Conservation (phyloP, 2,113 vertebrate genomes). For the Pholis gunnellus region DNA sequence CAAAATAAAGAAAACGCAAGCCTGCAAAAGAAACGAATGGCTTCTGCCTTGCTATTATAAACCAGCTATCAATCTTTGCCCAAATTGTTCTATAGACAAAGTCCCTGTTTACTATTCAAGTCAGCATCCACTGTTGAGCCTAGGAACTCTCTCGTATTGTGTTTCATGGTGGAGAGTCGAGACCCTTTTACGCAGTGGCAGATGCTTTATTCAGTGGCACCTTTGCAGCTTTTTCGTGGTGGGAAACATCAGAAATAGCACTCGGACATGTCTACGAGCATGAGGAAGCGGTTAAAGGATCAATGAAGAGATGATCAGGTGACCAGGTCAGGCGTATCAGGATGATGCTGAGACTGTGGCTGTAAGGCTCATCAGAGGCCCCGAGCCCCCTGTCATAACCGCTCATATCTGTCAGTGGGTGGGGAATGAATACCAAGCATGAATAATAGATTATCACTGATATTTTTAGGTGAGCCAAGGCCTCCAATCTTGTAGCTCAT, state of each 20-base stretch:
- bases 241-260: constrained; percentile 82
- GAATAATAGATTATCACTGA: constrained; percentile 91
- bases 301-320: constrained; percentile 87
- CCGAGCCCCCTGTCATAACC: constrained; percentile 85
- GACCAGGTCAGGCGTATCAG: constrained; percentile 77
- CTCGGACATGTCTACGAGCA: constrained; percentile 85
- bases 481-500: constrained; percentile 85
- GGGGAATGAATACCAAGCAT: constrained; percentile 85
- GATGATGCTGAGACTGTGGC: constrained; percentile 58
- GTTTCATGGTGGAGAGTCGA: constrained; percentile 68
- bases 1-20: constrained; percentile 59
- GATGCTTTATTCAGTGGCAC: constrained; percentile 76
- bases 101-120: constrained; percentile 72
- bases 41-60: constrained; percentile 50
- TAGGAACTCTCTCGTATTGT: constrained; percentile 66
- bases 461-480: constrained; percentile 88
- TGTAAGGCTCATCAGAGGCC: constrained; percentile 77
- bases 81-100: constrained; percentile 67
- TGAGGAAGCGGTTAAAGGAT: constrained; percentile 86
- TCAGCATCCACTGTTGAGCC: constrained; percentile 53
- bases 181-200: constrained; percentile 70
- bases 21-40: constrained; percentile 60
- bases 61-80: constrained; percentile 65
- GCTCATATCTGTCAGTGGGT: constrained; percentile 85
- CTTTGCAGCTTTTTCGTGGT: constrained; percentile 77